Conservation (phyloP, 2,888 invertebrate genomes). For the Ecliptopera silaceata region DNA sequence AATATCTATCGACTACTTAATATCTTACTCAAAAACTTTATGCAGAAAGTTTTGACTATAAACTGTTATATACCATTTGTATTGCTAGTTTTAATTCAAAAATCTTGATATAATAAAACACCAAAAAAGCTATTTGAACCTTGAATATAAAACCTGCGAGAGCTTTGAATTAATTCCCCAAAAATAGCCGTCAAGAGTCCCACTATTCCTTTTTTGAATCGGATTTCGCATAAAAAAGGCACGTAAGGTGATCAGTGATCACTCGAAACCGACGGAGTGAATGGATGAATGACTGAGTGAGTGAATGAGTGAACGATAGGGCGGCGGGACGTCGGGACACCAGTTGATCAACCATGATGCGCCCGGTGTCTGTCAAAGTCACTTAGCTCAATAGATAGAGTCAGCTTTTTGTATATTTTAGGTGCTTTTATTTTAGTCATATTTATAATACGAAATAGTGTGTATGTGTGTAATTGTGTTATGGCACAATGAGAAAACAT, state of each 20-base stretch:
- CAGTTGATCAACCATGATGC: slow-evolving; percentile 80
- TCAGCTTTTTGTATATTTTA: slow-evolving; percentile 31
- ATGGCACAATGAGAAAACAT: no score
- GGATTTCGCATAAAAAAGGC: slow-evolving; percentile 49
- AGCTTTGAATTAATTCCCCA: slow-evolving; percentile 23
- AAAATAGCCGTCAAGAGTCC: slow-evolving; percentile 38
- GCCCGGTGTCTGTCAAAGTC: slow-evolving; percentile 73
- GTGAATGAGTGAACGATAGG: slow-evolving; percentile 64
- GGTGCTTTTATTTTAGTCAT: no score
- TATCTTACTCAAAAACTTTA: no score
- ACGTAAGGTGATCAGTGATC: slow-evolving; percentile 75
- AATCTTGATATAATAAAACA: no score
- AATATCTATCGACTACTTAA: no score
- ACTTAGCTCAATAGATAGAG: slow-evolving; percentile 54
- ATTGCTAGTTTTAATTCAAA: no score
- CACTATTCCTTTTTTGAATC: slow-evolving; percentile 51
- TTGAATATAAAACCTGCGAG: slow-evolving; percentile 2
- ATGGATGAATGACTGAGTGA: slow-evolving; percentile 60
- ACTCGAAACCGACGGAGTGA: slow-evolving; percentile 70
- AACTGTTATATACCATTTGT: no score
- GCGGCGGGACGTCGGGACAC: slow-evolving; percentile 63
- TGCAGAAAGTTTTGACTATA: no score
- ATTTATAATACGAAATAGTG: no score
- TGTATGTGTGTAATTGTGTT: no score
- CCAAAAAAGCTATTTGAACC: no score